Evolutionary conservation across 1,140 invertebrate genomes (phyloP).

Genomic region (Cylas formicarius): DNA sequence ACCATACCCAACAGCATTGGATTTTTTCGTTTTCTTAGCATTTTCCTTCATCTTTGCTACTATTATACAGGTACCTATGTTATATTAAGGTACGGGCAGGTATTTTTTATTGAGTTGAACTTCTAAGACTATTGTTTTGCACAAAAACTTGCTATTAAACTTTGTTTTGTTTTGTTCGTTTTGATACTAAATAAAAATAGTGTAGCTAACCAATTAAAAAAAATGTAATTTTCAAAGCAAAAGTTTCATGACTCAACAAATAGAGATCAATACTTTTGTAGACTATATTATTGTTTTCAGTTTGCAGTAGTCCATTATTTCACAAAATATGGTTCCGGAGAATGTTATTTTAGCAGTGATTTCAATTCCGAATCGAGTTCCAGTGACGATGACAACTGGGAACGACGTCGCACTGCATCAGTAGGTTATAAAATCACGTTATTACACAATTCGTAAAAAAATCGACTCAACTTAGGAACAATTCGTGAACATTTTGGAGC

Average conservation of each 20-base stretch:
- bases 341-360: slow-evolving; percentile 69
- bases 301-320: slow-evolving; percentile 86
- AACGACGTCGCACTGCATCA: slow-evolving; percentile 20
- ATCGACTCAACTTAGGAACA: neutral
- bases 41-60: slow-evolving; percentile 84
- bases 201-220: too few species aligned
- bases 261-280: neutral
- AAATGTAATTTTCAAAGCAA: too few species aligned
- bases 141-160: too few species aligned
- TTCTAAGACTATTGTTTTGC: too few species aligned
- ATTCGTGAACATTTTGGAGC: slow-evolving; percentile 4
- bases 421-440: slow-evolving; percentile 19
- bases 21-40: slow-evolving; percentile 80
- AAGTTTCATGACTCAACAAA: neutral
- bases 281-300: slow-evolving; percentile 37
- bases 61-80: slow-evolving; percentile 66
- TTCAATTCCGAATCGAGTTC: slow-evolving; percentile 53
- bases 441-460: neutral
- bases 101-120: neutral
- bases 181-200: too few species aligned
- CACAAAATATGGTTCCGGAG: slow-evolving; percentile 82
- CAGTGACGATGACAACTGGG: slow-evolving; percentile 49
- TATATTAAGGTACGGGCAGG: too few species aligned
- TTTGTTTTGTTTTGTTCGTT: too few species aligned
- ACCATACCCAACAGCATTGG: slow-evolving; percentile 77